These are phyloP conservation scores for Alfaro cultratus DNA, from an alignment of 2,797 vertebrate species.

Conservation along the genomic window DNA sequence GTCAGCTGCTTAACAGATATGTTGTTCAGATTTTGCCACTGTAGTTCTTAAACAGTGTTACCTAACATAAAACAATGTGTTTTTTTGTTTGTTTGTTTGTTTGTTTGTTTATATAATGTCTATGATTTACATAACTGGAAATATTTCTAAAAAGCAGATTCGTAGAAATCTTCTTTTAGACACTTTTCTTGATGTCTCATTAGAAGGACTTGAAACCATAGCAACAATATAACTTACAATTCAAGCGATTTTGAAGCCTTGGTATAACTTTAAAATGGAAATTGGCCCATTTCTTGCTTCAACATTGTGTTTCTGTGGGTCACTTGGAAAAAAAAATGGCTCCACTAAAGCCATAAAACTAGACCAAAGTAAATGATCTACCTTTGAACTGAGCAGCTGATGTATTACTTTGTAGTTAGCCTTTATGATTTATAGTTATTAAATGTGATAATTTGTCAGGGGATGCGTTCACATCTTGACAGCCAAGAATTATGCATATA, in stretches of 20 bases:
- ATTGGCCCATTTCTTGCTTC: neutral
- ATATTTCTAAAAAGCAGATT: neutral
- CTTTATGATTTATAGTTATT: slow-evolving; percentile 12
- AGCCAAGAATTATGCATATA: slow-evolving; percentile 30
- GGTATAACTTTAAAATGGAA: neutral
- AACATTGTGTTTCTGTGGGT: neutral
- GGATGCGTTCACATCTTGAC: slow-evolving; percentile 11
- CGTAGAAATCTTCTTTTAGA: neutral
- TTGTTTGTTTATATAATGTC: neutral
- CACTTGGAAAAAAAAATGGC: neutral
- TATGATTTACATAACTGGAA: neutral
- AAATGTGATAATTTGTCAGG: slow-evolving; percentile 11
- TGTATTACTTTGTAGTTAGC: slow-evolving; percentile 17
- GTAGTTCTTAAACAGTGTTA: neutral
- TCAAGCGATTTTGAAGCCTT: neutral
- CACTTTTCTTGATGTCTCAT: neutral
- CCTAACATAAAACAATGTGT: neutral
- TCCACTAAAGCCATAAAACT: neutral
- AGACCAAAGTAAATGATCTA: neutral
- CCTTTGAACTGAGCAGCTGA: slow-evolving; percentile 42
- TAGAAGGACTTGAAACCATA: neutral
- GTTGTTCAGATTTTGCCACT: neutral
- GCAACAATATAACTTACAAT: neutral
- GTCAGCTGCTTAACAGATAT: neutral
- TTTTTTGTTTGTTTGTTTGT: neutral